Evolutionary conservation across 2,113 vertebrate genomes (phyloP), one percentile per base, ranked within the genome.

Genomic region (Perca schrenkii): DNA sequence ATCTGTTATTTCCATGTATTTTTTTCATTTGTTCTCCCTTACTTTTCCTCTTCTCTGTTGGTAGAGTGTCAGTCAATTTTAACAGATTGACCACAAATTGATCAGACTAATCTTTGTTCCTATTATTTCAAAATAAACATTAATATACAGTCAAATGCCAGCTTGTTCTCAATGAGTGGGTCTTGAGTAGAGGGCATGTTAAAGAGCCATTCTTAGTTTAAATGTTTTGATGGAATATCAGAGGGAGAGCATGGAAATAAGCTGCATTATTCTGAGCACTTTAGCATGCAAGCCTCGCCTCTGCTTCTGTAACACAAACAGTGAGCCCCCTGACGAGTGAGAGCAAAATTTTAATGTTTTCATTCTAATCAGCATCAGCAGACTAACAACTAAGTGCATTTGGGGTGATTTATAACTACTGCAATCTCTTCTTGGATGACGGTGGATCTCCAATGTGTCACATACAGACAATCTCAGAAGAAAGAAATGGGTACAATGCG

Each of bases 291-390:
- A 61, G 69, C 21, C 52, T n/a, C 1, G 34, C 50, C 0, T 63
- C 47, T 12, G 6, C 14, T 60, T 60, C 25, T 16, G 2, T 21
- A 40, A 43, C 63, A 61, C 19, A 60, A 63, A 52, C 21, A 21
- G 36, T 6, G 43, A 47, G 4, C 47, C 66, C 58, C 67, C 73
- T 74, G 68, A 81, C 58, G 74, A 60, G 77, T 3, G 69, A 74
- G 52, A 54, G 60, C 57, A 17, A 22, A 63, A 84, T 80, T 11
- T 43, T 28, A 81, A 78, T 78, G 74, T 78, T 81, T 77, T 77
- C 17, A 40, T 49, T 74, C 34, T 74, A 73, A 77, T 84, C 86
- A 83, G 3, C 66, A 52, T 34, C 60, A 65, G 25, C 62, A 77
- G 61, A 22, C 40, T 52, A 64, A 67, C 36, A 25, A 14, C 16